Conservation (phyloP, 1,140 invertebrate genomes). For the Hycleus cichorii region DNA sequence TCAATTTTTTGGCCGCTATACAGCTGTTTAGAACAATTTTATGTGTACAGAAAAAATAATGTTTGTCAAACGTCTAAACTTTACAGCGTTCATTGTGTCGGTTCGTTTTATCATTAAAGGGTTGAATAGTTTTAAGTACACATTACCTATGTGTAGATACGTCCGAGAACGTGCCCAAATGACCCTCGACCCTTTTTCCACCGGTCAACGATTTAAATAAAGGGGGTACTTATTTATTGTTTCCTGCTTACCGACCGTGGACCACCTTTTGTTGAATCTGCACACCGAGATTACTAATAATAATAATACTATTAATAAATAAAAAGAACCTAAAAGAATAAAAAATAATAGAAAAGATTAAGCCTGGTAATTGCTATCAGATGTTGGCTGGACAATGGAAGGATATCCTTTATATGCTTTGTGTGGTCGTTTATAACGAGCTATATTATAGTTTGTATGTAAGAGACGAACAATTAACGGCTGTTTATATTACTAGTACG, state of each 20-base stretch:
- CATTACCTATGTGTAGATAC: not conserved
- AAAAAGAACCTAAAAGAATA: too few relatives aligned
- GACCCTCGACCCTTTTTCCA: conserved; percentile 13
- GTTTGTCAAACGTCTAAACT: conserved; percentile 12
- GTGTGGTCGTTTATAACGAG: conserved; percentile 15
- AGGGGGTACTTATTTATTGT: conserved; percentile 20
- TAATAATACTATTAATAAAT: not conserved
- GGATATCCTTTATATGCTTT: conserved; percentile 25
- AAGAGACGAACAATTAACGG: conserved; percentile 15
- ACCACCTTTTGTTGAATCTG: conserved; percentile 23
- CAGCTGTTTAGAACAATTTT: too few relatives aligned
- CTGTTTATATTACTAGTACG: too few relatives aligned
- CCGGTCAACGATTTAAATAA: conserved; percentile 18
- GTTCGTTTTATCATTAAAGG: conserved; percentile 2
- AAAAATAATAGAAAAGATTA: conserved; percentile 17
- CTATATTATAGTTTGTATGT: conserved; percentile 11
- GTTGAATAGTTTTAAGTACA: conserved; percentile 9
- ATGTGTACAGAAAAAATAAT: conserved; percentile 2
- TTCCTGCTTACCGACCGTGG: conserved; percentile 22
- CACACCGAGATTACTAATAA: conserved; percentile 26
- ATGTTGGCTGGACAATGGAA: conserved; percentile 23
- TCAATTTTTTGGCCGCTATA: too few relatives aligned
- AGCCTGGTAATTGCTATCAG: conserved; percentile 25
- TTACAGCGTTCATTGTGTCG: too few relatives aligned
- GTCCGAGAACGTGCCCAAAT: conserved; percentile 14